Evolutionary conservation across 2,888 invertebrate species (phyloP), one percentile per base, ranked within the genome.

Genomic region (Strigamia maritima): DNA sequence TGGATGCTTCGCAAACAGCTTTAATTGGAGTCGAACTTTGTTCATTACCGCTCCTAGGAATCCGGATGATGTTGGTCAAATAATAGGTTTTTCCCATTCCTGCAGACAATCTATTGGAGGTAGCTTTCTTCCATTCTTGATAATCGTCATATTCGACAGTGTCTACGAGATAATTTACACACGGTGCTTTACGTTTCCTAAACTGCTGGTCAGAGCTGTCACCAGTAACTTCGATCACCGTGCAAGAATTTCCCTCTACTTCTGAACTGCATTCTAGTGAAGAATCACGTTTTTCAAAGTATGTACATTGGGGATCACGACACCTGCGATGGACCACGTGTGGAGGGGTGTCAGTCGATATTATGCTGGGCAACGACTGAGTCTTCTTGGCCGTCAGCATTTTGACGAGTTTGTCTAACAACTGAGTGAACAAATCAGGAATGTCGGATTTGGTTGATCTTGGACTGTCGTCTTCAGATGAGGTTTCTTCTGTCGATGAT

Each of bases 371-470:
- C n/a, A 77, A 14, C 2, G 49, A 49, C 54, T 28, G 26, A 0
- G 77, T 77, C 24, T 77, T 77, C 24, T 54, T 77, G 26, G 26
- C 38, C 2, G 26, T 26, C 49, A 77, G 22, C 26, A 44, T 49
- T 28, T 24, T 31, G 19, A 44, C 40, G 12, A 77, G 19, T 54
- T 77, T 77, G 26, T 77, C 38, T 19, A 77, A 28, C 16, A 77
- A 6, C 24, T 77, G 77, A 22, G 40, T 54, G 14, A 77, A 77
- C 16, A 77, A 24, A 38, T 77, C 49, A 22, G 77, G 77, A 54
- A 77, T 77, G 3, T 77, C 77, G 19, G 77, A 77, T 26, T 77
- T 44, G 16, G 77, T 77, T 14, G 77, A 77, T 14, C 22, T 44
- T n/a, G 49, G 49, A 49, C 49, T 49, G 8, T 49, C 49, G 16